These are phyloP conservation scores for Callitettix versicolor DNA, from an alignment of 1,140 invertebrate species.

Conservation along the genomic window DNA sequence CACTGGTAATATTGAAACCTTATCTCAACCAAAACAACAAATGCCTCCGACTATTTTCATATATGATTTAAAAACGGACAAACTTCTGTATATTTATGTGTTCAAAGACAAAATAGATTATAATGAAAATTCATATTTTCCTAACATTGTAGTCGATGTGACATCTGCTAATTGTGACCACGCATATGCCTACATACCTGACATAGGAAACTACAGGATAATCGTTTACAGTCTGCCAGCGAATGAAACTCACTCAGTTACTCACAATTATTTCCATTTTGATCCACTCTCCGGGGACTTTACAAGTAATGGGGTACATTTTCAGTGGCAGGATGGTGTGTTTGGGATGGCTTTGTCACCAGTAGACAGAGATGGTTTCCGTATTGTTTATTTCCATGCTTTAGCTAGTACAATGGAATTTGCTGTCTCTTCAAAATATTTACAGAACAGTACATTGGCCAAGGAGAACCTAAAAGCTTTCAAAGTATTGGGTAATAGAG, in stretches of 20 bases:
- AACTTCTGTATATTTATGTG: slow-evolving; percentile 45
- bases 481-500: slow-evolving; percentile 53
- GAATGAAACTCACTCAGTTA: slow-evolving; percentile 59
- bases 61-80: slow-evolving; percentile 58
- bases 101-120: slow-evolving; percentile 51
- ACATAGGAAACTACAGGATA: slow-evolving; percentile 56
- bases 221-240: slow-evolving; percentile 61
- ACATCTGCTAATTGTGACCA: slow-evolving; percentile 54
- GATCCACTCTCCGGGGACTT: slow-evolving; percentile 58
- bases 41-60: slow-evolving; percentile 49
- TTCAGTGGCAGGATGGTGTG: slow-evolving; percentile 60
- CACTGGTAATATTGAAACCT: slow-evolving; percentile 49
- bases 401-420: slow-evolving; percentile 62
- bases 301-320: slow-evolving; percentile 52
- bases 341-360: slow-evolving; percentile 55
- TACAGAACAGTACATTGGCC: slow-evolving; percentile 54
- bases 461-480: slow-evolving; percentile 48
- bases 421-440: slow-evolving; percentile 46
- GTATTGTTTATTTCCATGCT: slow-evolving; percentile 64
- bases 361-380: slow-evolving; percentile 45
- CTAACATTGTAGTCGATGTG: slow-evolving; percentile 60
- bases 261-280: slow-evolving; percentile 71
- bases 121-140: slow-evolving; percentile 56
- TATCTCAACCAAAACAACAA: slow-evolving; percentile 43
- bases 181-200: slow-evolving; percentile 60